Evolutionary conservation across 2,797 vertebrate genomes (phyloP).

Genomic region (Linurgus olivaceus): DNA sequence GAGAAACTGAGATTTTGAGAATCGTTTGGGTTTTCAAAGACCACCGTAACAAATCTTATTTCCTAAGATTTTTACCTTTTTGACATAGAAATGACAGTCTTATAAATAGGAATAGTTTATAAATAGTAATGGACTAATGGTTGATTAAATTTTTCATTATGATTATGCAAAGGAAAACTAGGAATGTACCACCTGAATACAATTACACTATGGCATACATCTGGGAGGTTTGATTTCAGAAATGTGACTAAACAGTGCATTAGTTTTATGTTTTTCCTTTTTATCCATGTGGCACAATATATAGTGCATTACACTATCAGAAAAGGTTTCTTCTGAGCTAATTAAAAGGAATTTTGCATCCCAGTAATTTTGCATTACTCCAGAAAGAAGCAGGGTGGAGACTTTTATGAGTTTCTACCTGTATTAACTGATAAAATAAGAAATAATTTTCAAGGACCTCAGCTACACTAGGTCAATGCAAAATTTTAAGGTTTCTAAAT

Average conservation of each 20-base stretch:
- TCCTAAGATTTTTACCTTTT: background rate
- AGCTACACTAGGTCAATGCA: background rate
- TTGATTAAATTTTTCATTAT: background rate
- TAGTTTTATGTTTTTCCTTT: background rate
- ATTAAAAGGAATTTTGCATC: background rate
- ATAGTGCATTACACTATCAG: background rate
- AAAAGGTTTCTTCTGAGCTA: background rate
- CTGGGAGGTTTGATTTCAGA: background rate
- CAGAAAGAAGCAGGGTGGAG: background rate
- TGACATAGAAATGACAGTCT: background rate
- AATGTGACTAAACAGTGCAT: background rate
- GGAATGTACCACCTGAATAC: background rate
- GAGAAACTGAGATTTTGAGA: background rate
- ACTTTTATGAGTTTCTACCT: background rate
- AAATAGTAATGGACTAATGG: background rate
- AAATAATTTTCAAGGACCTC: background rate
- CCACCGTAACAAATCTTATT: background rate
- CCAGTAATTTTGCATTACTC: background rate
- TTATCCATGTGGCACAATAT: background rate
- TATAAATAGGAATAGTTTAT: background rate
- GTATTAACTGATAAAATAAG: background rate
- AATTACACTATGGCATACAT: background rate
- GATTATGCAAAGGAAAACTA: background rate
- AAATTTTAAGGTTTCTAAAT: background rate
- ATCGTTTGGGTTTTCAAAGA: accelerated